Conservation (phyloP, 1,140 invertebrate species). For the Pentalonia nigronervosa region DNA sequence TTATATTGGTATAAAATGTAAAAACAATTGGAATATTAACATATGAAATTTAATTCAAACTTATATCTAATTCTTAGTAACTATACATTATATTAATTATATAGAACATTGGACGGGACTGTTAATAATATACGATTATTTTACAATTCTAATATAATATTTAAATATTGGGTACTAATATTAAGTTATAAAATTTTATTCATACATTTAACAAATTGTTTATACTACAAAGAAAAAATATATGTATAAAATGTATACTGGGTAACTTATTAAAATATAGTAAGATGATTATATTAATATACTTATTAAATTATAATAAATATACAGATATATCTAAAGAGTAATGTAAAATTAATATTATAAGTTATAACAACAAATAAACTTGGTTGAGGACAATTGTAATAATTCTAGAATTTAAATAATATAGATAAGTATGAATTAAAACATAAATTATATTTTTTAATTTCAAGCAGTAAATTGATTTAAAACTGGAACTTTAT, state of each 20-base stretch:
- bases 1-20: slow-evolving; percentile 9
- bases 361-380: neutral
- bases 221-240: neutral
- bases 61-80: neutral
- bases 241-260: neutral
- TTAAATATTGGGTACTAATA: neutral
- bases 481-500: no score
- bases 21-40: slow-evolving; percentile 34
- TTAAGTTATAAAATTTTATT: neutral
- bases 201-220: neutral
- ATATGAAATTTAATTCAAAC: neutral
- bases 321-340: neutral
- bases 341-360: neutral
- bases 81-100: neutral
- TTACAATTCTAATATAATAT: neutral
- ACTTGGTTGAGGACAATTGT: no score
- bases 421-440: no score
- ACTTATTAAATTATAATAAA: neutral
- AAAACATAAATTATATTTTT: no score
- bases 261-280: slow-evolving; percentile 12
- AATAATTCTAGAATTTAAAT: no score
- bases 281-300: neutral
- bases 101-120: slow-evolving; percentile 4
- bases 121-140: neutral
- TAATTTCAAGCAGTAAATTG: no score